Evolutionary conservation across 2,888 invertebrate genomes (phyloP).

Genomic region (Ichneumoninae sp.): DNA sequence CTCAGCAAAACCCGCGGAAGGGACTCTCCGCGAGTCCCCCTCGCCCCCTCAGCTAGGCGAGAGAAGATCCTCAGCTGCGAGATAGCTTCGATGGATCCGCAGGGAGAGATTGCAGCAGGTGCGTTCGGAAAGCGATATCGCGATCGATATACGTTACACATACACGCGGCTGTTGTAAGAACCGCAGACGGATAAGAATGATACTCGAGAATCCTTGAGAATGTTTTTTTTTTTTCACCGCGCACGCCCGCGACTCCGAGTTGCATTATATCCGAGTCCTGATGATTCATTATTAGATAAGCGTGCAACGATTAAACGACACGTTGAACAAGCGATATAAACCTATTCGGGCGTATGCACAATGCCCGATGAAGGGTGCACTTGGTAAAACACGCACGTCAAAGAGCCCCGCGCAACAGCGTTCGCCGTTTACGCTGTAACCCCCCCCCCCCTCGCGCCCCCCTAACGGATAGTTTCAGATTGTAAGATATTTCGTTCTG

Average conservation of each 20-base stretch:
- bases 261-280: constrained; percentile 15
- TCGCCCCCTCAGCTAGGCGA: constrained; percentile 11
- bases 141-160: constrained; percentile 51
- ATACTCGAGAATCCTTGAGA: constrained; percentile 54
- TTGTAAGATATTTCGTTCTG: constrained; percentile 79
- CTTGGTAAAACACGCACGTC: constrained; percentile 50
- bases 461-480: constrained; percentile 72
- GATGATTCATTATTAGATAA: constrained; percentile 38
- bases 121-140: constrained; percentile 61
- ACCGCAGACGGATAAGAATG: constrained; percentile 53
- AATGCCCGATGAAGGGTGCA: constrained; percentile 38
- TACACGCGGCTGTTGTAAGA: constrained; percentile 58
- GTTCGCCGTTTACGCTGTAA: constrained; percentile 63
- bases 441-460: constrained; percentile 35
- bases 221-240: background rate
- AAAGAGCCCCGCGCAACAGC: constrained; percentile 60
- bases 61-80: constrained; percentile 61
- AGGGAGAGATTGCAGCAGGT: constrained; percentile 56
- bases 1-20: constrained; percentile 47
- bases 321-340: constrained; percentile 15
- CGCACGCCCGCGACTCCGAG: constrained; percentile 12
- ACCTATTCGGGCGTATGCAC: constrained; percentile 33
- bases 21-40: background rate
- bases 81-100: constrained; percentile 32
- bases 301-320: constrained; percentile 35